Evolutionary conservation across 2,888 invertebrate genomes (phyloP).

Genomic region (Liodrosophila aerea): DNA sequence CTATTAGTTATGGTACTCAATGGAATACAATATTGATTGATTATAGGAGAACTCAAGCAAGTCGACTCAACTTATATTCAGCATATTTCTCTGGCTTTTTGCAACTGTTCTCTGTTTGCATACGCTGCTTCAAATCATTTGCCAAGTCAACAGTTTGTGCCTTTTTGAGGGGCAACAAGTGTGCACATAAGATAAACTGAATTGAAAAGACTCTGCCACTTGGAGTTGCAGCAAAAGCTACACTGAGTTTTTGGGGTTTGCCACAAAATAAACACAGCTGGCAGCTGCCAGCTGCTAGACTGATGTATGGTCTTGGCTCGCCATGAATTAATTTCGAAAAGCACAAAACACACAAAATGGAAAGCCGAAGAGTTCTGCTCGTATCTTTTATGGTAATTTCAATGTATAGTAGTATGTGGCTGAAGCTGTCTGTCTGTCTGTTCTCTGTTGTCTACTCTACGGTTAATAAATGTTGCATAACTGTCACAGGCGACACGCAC

Average conservation of each 20-base stretch:
- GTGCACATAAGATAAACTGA: conserved; percentile 18
- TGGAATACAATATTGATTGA: no score
- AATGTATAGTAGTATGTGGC: neutral
- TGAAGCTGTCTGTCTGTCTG: neutral
- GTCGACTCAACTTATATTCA: neutral
- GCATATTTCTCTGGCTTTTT: neutral
- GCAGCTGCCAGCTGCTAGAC: neutral
- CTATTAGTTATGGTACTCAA: no score
- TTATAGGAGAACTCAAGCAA: neutral
- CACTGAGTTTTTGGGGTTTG: neutral
- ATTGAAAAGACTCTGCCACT: neutral
- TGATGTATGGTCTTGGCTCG: conserved; percentile 7
- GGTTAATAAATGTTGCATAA: conserved; percentile 66
- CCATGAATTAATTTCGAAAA: conserved; percentile 16
- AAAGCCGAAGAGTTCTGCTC: neutral
- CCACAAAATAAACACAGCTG: conserved; percentile 9
- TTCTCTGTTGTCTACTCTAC: conserved; percentile 11
- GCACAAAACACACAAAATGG: no score
- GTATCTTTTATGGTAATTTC: conserved; percentile 2
- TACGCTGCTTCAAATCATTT: neutral
- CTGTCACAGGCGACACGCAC: conserved; percentile 59
- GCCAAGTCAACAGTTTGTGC: neutral
- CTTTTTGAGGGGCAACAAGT: conserved; percentile 27
- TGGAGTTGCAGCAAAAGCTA: no score
- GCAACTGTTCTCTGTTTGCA: conserved; percentile 2